Evolutionary conservation across 2,888 invertebrate species (phyloP).

Genomic region (Epinotia nisella): DNA sequence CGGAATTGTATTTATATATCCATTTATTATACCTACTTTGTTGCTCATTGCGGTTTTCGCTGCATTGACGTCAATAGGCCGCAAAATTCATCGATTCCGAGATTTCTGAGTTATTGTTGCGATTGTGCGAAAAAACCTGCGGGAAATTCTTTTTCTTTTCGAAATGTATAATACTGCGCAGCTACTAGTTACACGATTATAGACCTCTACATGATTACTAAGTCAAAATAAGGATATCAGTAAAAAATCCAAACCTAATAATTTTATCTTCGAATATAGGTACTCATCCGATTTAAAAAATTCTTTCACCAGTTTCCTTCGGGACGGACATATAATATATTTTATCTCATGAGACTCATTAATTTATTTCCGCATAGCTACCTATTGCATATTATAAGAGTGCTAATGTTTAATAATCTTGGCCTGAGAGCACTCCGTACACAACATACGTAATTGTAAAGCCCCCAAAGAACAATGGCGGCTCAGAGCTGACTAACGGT

Average conservation of each 20-base stretch:
- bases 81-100: slow-evolving; percentile 7
- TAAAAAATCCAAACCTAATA: too few species aligned
- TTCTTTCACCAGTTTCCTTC: too few species aligned
- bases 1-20: background rate
- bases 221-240: too few species aligned
- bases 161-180: background rate
- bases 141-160: slow-evolving; percentile 6
- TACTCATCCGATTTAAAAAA: too few species aligned
- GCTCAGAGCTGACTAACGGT: slow-evolving; percentile 13
- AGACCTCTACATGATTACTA: too few species aligned
- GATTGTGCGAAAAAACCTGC: background rate
- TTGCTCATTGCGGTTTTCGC: slow-evolving; percentile 18
- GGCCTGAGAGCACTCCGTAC: too few species aligned
- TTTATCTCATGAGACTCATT: too few species aligned
- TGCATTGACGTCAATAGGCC: slow-evolving; percentile 26
- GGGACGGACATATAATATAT: too few species aligned
- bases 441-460: slow-evolving; percentile 13
- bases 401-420: too few species aligned
- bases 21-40: slow-evolving; percentile 14
- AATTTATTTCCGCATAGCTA: too few species aligned
- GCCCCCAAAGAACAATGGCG: background rate
- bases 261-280: too few species aligned
- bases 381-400: too few species aligned
- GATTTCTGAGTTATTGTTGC: slow-evolving; percentile 1
- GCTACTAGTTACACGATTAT: background rate